Percentiles rank a stretch among this genome's conserved stretches.
These are phyloP conservation scores for Phytoseiulus persimilis DNA, from an alignment of 2,888 invertebrate genomes.

Conservation along the genomic window DNA sequence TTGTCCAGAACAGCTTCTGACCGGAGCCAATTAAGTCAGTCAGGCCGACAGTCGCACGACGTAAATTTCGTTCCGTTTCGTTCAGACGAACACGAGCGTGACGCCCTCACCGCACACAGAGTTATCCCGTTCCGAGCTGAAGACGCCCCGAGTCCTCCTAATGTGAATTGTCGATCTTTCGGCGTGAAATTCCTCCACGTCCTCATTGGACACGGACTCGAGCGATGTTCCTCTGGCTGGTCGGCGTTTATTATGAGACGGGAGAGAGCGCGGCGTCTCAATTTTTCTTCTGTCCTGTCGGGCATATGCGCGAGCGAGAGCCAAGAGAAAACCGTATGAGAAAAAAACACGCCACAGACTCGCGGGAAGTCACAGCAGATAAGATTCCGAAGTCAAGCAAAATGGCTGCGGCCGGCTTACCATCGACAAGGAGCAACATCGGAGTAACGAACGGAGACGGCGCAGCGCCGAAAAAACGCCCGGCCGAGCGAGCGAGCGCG, in stretches of 20 bases:
- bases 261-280: not conserved
- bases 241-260: not conserved
- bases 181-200: not conserved
- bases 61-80: slow-evolving; percentile 5
- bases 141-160: not conserved
- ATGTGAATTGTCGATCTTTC: no score
- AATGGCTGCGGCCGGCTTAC: not conserved
- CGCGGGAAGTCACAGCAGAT: not conserved
- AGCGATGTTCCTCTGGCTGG: not conserved
- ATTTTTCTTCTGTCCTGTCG: not conserved
- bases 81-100: not conserved
- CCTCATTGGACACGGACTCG: not conserved
- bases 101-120: not conserved
- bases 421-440: not conserved
- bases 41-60: not conserved
- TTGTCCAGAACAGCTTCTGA: not conserved
- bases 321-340: not conserved
- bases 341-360: not conserved
- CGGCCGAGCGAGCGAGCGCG: not conserved
- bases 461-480: not conserved
- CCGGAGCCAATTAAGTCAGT: not conserved
- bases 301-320: not conserved
- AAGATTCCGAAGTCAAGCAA: not conserved
- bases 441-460: not conserved
- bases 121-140: not conserved